Base-by-base conservation (phyloP, 2,113 vertebrate species). In the Holacanthus passer region DNA sequence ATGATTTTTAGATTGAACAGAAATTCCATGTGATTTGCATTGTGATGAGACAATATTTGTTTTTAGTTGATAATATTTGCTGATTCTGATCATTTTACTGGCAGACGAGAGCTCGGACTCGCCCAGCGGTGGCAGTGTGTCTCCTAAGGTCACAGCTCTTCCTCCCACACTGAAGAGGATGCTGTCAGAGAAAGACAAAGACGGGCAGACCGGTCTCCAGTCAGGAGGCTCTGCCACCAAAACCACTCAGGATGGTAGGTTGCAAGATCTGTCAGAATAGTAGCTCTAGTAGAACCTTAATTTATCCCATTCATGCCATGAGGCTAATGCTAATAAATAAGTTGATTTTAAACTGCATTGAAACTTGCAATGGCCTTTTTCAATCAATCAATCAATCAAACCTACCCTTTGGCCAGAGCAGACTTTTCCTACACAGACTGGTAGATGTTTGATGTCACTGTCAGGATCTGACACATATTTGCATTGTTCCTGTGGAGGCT, bases 201-300 rank as follows among this genome's bases (percentile, higher is more conserved):
- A 98, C 1, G 94, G 94, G 39, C 96, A 73, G 35, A 41, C 52
- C 24, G 37, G 74, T 48, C 76, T 65, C 37, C 83, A 96, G 88
- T 89, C 94, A 12, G 94, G 85, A 83, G 83, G 79, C 24, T 86
- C 95, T 52, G 83, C 91, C 66, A 95, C 93, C 86, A 96, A 94
- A 0, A 90, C 93, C 87, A 87, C 96, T 93, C 96, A 97, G 93
- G 97, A 98, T 95, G 97, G 98, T 99, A 93, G 91, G 91, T 62
- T 27, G 27, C 14, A 48, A 50, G 48, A 53, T 79, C 47, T 22
- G 20, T 39, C 41, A 27, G 12, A 27, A 41, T n/a, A n/a, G 11
- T 1, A 10, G 48, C 14, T 80, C 20, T 16, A n/a, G n/a, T n/a
- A n/a, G n/a, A n/a, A n/a, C n/a, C n/a, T n/a, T n/a, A n/a, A n/a